These are phyloP conservation scores for Okamejei kenojei DNA, from an alignment of 2,797 vertebrate species.

Conservation along the genomic window DNA sequence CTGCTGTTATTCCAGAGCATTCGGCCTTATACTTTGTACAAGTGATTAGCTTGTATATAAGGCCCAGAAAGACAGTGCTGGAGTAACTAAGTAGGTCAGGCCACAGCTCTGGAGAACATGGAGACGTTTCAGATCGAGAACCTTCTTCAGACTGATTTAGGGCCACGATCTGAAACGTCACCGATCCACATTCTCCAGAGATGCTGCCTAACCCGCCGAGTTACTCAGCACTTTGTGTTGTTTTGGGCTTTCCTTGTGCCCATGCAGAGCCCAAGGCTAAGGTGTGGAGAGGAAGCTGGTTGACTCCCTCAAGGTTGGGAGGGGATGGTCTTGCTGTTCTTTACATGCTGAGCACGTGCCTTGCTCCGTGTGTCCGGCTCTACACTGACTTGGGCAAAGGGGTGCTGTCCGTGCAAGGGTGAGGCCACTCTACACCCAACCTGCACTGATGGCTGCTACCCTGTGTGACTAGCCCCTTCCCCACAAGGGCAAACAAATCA, in stretches of 20 bases:
- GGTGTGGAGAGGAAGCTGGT: neutral
- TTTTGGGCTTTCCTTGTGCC: neutral
- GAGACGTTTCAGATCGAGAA: too few species aligned
- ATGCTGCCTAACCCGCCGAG: too few species aligned
- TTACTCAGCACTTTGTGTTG: neutral
- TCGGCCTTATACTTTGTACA: too few species aligned
- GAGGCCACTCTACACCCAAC: neutral
- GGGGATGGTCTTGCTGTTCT: neutral
- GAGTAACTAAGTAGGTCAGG: too few species aligned
- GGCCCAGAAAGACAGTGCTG: too few species aligned
- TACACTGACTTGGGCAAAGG: neutral
- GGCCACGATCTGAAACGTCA: too few species aligned
- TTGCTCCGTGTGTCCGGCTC: neutral
- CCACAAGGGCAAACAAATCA: neutral
- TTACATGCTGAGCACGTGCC: neutral
- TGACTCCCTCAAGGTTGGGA: neutral
- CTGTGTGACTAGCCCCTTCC: neutral
- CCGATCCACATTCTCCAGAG: too few species aligned
- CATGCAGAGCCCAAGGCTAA: too few species aligned
- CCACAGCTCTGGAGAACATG: too few species aligned
- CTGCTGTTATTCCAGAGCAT: too few species aligned
- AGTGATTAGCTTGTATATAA: too few species aligned
- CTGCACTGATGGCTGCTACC: neutral
- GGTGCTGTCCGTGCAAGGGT: neutral
- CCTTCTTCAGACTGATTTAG: too few species aligned